These are phyloP conservation scores for Bathybates hornii DNA, from an alignment of 2,113 vertebrate species.

Conservation along the genomic window DNA sequence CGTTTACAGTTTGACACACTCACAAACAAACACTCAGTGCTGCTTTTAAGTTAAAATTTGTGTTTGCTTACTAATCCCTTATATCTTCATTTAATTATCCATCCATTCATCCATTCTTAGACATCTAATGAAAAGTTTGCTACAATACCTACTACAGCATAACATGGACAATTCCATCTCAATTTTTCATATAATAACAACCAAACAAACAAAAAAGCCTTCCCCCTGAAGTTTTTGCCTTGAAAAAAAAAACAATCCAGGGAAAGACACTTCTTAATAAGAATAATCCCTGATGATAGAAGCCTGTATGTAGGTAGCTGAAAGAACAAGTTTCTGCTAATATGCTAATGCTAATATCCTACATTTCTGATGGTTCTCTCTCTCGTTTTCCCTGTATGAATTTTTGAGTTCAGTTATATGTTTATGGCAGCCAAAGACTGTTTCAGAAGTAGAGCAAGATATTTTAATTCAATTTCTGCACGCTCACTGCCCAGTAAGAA, in stretches of 20 bases:
- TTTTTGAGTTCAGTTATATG: neutral
- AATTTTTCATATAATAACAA: neutral
- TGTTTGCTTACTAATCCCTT: neutral
- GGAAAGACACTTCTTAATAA: neutral
- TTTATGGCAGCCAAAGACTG: neutral
- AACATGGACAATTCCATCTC: fast-evolving
- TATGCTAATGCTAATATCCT: neutral
- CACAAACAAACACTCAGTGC: neutral
- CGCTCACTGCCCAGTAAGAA: neutral
- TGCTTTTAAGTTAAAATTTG: neutral
- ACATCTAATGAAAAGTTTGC: neutral
- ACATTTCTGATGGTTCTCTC: neutral
- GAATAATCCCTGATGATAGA: neutral
- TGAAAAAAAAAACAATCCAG: neutral
- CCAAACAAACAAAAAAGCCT: fast-evolving
- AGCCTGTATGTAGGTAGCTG: neutral
- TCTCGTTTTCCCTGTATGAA: fast-evolving
- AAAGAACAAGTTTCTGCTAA: neutral
- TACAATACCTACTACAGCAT: neutral
- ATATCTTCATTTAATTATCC: neutral
- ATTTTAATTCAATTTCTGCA: neutral
- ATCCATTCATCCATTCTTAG: fast-evolving
- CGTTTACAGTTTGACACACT: neutral
- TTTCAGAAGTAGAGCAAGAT: neutral
- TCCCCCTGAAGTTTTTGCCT: neutral